Base-by-base conservation (phyloP, 2,888 invertebrate species). In the Watsonalla cultraria region DNA sequence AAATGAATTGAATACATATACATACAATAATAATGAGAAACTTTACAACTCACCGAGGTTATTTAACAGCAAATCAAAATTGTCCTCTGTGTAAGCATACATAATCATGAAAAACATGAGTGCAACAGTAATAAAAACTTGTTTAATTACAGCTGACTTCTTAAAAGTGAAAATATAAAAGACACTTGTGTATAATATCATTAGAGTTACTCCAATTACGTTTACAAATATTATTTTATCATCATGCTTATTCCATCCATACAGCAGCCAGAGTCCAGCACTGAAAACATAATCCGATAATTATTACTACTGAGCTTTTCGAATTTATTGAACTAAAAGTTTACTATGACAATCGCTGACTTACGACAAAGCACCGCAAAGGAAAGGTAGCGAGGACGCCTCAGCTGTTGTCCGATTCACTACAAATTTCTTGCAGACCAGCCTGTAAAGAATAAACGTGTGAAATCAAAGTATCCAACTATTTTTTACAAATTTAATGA, bases 231-330 rank as follows among this genome's bases (percentile, higher is more conserved):
- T 91, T 64, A 97, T 91, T 56, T 94, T 94, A 52, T 86, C 85
- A 74, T 97, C 96, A 61, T 91, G 83, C 68, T 95, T 95, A 54
- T 95, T 81, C 60, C 94, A 85, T 39, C 96, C 97, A 85, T 97
- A 97, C 51, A 94, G 89, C 39, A 96, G 82, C 97, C 97, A 97
- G 54, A 96, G 86, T 64, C 93, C 93, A 70, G 94, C 94, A 60
- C 96, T 96, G 88, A 56, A 92, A 90, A 54, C 55, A 59, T 24
- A 42, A 37, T 37, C 37, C 5, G 37, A 37, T 7, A 7, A 8
- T 8, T 8, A 37, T 37, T 55, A 54, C n/a, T 51, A 55, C 42
- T 47, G 45, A 54, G 33, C 50, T 47, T 34, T 52, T 47, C n/a
- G 13, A 39, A 51, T 13, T 51, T 9, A 33, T 33, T 48, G 35